Evolutionary conservation across 2,888 invertebrate species (phyloP), one percentile per base, ranked within the genome.

Genomic region (Crematogaster levior): DNA sequence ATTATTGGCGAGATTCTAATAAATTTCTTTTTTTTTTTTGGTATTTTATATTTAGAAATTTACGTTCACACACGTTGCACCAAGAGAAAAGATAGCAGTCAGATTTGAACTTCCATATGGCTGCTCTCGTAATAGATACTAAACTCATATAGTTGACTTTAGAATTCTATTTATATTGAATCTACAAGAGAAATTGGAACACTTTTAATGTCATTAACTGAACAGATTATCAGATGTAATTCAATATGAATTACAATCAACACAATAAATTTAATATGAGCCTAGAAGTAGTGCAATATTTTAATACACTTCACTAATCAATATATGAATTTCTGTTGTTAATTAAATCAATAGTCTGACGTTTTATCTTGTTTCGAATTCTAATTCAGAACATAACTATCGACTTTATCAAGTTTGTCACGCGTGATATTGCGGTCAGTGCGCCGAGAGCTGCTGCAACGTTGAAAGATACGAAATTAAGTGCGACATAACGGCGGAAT

Each of bases 401-500:
- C 34, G 34, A 34, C 6, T 77, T 77, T 70, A 56, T 77, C 53
- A 43, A 43, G 27, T 68, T 70, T 9, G 51, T 75, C 72, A 70
- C 27, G 72, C 72, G 53, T 56, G 77, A 77, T 70, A 56, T 72
- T 43, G 43, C 72, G 72, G 77, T 70, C 72, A 70, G 53, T 21
- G 40, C 43, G 12, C 75, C n/a, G 48, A 9, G 21, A 7, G 46
- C 27, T 30, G 68, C 27, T 27, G 37, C 27, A 48, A n/a, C 18
- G 72, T 56, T 70, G 72, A 79, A 79, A 79, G 77, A 79, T 72
- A 43, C 43, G 73, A 79, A 79, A 79, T 79, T 79, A 79, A 79
- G 56, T 53, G 34, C 43, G 77, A 79, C 77, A 79, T 70, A 79
- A 79, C 73, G 43, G 73, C 72, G 72, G 72, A 79, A 79, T 79